Percentiles rank a stretch among this genome's conserved stretches.
These are phyloP conservation scores for Vanessa tameamea DNA, from an alignment of 1,140 invertebrate genomes.

Conservation along the genomic window DNA sequence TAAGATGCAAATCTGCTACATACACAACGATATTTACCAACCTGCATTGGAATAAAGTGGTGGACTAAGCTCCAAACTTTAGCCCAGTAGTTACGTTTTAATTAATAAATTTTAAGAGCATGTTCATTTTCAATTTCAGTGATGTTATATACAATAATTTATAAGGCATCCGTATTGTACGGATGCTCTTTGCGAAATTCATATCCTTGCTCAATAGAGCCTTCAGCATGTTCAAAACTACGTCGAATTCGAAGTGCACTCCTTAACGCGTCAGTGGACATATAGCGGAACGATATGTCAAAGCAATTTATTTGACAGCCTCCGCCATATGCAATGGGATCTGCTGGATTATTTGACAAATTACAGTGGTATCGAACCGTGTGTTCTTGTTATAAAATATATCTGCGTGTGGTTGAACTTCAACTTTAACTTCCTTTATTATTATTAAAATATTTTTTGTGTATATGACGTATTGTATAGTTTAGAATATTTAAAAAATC, in stretches of 20 bases:
- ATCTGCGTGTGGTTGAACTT: neutral
- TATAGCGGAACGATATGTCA: slow-evolving; percentile 25
- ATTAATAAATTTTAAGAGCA: too few relatives aligned
- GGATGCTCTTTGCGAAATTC: slow-evolving; percentile 4
- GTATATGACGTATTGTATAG: too few relatives aligned
- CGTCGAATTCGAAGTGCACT: slow-evolving; percentile 21
- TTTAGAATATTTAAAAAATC: too few relatives aligned
- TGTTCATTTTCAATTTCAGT: neutral
- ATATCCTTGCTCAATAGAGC: slow-evolving; percentile 8
- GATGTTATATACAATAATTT: neutral
- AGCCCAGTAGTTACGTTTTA: too few relatives aligned
- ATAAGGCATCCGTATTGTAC: neutral
- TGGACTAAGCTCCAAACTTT: too few relatives aligned
- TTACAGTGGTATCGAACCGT: slow-evolving; percentile 10
- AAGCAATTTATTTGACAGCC: slow-evolving; percentile 30
- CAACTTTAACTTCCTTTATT: too few relatives aligned
- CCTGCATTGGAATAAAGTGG: too few relatives aligned
- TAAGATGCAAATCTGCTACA: too few relatives aligned
- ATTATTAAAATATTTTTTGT: too few relatives aligned
- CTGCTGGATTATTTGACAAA: slow-evolving; percentile 26
- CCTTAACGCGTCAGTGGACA: slow-evolving; percentile 19
- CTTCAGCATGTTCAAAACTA: slow-evolving; percentile 6
- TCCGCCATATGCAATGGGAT: slow-evolving; percentile 26
- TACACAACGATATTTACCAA: too few relatives aligned
- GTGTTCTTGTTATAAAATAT: slow-evolving; percentile 7